Conservation (phyloP, 2,113 vertebrate species). For the Phylloscopus trochiloides region DNA sequence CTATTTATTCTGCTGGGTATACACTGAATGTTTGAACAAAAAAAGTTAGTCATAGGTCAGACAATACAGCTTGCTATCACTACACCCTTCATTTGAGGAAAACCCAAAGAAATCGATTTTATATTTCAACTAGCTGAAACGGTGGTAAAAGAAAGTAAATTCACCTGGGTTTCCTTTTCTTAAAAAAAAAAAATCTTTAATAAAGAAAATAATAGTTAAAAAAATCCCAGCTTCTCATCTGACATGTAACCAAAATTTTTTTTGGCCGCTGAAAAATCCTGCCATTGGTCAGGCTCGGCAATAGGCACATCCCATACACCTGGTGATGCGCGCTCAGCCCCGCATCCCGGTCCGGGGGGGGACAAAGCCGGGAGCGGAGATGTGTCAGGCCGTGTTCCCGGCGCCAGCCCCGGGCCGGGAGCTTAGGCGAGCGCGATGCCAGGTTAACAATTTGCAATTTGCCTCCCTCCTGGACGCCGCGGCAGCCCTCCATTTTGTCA, state of each 20-base stretch:
- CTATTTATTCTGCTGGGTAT: conserved; percentile 24
- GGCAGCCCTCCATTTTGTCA: conserved; percentile 62
- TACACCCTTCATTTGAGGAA: background rate
- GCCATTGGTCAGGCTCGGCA: background rate
- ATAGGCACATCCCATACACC: background rate
- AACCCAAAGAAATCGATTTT: background rate
- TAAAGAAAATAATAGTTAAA: too few relatives aligned
- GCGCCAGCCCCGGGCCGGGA: background rate
- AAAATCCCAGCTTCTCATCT: background rate
- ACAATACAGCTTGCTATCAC: background rate
- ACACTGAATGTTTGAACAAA: background rate
- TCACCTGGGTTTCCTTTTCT: background rate
- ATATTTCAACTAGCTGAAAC: background rate
- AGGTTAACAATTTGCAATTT: background rate
- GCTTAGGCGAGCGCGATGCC: background rate
- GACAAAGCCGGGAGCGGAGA: background rate
- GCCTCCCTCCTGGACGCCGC: background rate
- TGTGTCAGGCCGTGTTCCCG: background rate
- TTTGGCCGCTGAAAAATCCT: background rate
- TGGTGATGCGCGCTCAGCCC: background rate
- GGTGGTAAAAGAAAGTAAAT: background rate
- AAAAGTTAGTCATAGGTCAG: conserved; percentile 22
- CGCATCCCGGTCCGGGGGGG: background rate
- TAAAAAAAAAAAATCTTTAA: too few relatives aligned
- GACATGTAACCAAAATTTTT: background rate